phyloP scores from a whole-genome alignment of 2,888 invertebrate genomes.

The Conus canariensis region DNA sequence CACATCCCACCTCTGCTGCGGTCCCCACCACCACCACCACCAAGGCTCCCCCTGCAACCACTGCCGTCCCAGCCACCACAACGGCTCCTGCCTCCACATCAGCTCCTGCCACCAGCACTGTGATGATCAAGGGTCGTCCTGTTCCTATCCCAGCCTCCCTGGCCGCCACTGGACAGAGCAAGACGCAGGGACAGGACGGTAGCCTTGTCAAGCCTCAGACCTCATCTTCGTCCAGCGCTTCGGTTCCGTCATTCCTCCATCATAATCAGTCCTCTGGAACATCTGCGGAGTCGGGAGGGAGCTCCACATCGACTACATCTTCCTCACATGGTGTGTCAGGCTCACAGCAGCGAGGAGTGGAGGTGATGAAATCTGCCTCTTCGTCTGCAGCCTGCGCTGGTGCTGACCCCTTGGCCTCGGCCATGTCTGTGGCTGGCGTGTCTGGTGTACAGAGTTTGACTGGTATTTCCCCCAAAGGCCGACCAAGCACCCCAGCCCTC shows the following conservation, averaged over 20 bases:
- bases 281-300: background rate
- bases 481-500: slow-evolving; percentile 5
- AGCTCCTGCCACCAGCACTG: background rate
- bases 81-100: background rate
- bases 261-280: background rate
- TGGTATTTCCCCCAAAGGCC: background rate
- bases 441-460: background rate
- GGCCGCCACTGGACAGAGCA: background rate
- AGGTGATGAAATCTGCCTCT: background rate
- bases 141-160: background rate
- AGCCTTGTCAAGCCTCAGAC: background rate
- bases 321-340: background rate
- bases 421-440: background rate
- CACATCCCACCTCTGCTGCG: background rate
- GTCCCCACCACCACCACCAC: background rate
- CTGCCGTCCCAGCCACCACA: background rate
- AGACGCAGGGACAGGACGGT: background rate
- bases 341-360: background rate
- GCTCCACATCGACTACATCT: background rate
- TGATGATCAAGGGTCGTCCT: slow-evolving; percentile 19
- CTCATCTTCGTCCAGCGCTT: no score
- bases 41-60: background rate
- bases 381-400: background rate
- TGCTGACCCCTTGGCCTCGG: background rate
- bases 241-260: background rate